These are phyloP conservation scores for Notarius lentiginosus DNA, from an alignment of 2,113 vertebrate genomes.

Conservation along the genomic window DNA sequence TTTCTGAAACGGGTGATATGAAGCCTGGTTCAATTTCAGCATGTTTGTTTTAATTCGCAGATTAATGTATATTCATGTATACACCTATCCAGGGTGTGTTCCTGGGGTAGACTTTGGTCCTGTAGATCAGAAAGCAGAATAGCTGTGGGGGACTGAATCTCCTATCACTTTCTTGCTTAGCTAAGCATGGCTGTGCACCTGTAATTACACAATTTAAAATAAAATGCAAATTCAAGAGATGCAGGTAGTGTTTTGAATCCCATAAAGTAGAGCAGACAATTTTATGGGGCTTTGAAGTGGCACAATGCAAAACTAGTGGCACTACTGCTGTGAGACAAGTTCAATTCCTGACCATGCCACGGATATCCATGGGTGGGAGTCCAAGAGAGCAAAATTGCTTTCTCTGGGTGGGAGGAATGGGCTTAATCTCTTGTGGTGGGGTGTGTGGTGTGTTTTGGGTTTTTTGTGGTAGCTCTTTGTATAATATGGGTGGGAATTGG, in stretches of 20 bases:
- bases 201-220: slow-evolving; percentile 31
- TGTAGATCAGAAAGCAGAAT: not conserved
- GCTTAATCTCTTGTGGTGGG: not conserved
- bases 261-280: not conserved
- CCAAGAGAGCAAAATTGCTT: not conserved
- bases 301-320: not conserved
- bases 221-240: not conserved
- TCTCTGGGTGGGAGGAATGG: not conserved
- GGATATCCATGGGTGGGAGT: not conserved
- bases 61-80: not conserved
- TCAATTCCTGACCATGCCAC: not conserved
- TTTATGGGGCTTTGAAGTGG: not conserved
- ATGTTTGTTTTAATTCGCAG: not conserved
- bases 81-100: not conserved
- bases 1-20: not conserved
- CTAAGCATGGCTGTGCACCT: slow-evolving; percentile 13
- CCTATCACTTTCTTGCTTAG: not conserved
- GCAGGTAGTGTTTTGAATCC: not conserved
- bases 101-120: not conserved
- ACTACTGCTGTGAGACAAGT: not conserved
- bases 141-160: not conserved
- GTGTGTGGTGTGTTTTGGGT: no score
- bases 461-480: not conserved
- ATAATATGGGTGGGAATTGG: not conserved
- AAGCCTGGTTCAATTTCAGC: not conserved